Evolutionary conservation across 2,888 invertebrate species (phyloP), one percentile per base, ranked within the genome.

Genomic region (Leptinotarsa juncta): DNA sequence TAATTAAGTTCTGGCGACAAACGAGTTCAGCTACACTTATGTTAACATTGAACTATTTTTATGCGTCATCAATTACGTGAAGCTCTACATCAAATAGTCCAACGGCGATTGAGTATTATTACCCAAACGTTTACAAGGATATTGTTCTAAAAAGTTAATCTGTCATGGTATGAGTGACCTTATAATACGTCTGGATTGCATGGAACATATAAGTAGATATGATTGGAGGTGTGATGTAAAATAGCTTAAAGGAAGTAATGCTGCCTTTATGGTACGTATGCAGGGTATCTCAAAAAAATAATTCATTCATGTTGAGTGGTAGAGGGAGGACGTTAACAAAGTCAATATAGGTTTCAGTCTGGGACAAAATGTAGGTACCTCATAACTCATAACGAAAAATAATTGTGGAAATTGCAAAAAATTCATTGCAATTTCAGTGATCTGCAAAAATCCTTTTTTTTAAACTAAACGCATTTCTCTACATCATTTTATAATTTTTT

Each of bases 121-220:
- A 51, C n/a, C 57, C 57, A 57, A 57, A 57, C 57, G 23, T 26
- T 57, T 23, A 57, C 57, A 57, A 57, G 57, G 57, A 57, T 23
- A 57, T 57, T 20, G 57, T 57, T 57, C 57, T 57, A 23, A 26
- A 23, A 57, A 23, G 57, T 57, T 57, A 23, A 12, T 57, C 57
- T 23, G 3, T 23, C 57, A 23, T 57, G 57, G 57, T 57, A 15
- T 57, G 23, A 15, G 57, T 57, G 57, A 26, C 26, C 57, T 57
- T 57, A 57, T 5, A 23, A 14, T 16, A 16, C 14, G 57, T 23
- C 23, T 18, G 12, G 15, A 57, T 57, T 14, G 20, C 57, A 20
- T 57, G 57, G 4, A 20, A 57, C 42, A 10, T 14, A 23, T 57
- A 18, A 20, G 23, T 55, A 20, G 18, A 18, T n/a, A n/a, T 57